Conservation (phyloP, 2,888 invertebrate species). For the Chrysolina americana region DNA sequence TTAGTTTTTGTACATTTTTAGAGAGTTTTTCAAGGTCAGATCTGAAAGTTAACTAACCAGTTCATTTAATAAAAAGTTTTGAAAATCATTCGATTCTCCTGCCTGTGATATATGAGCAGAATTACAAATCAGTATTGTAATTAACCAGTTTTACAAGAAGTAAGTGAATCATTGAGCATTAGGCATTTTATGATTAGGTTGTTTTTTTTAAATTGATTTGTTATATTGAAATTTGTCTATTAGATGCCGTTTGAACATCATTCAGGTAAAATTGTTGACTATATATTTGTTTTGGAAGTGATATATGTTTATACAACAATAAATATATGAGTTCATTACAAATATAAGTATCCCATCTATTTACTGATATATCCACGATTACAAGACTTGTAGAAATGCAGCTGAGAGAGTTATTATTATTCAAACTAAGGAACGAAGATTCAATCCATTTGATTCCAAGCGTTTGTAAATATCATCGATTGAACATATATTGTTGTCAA, state of each 20-base stretch:
- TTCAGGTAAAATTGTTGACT: not conserved
- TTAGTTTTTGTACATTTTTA: constrained; percentile 50
- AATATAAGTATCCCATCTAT: not conserved
- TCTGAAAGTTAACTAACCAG: constrained; percentile 40
- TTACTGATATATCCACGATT: not conserved
- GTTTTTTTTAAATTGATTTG: constrained; percentile 24
- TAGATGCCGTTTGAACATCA: not conserved
- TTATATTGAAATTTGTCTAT: not conserved
- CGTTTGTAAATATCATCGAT: not conserved
- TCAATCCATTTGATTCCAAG: not conserved
- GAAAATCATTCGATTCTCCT: constrained; percentile 55
- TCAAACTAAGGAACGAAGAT: too few species aligned
- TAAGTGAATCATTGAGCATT: constrained; percentile 37
- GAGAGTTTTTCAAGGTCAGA: constrained; percentile 47
- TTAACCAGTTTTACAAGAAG: constrained; percentile 47
- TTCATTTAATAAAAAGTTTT: constrained; percentile 32
- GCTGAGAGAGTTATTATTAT: not conserved
- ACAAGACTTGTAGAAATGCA: not conserved
- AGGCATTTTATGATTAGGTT: constrained; percentile 53
- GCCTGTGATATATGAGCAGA: constrained; percentile 64
- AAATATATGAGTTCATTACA: constrained; percentile 11
- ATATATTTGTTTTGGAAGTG: not conserved
- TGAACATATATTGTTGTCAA: not conserved
- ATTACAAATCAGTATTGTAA: constrained; percentile 64
- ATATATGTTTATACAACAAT: constrained; percentile 3